Base-by-base conservation (phyloP, 2,113 vertebrate species). In the Amphiprion percula region DNA sequence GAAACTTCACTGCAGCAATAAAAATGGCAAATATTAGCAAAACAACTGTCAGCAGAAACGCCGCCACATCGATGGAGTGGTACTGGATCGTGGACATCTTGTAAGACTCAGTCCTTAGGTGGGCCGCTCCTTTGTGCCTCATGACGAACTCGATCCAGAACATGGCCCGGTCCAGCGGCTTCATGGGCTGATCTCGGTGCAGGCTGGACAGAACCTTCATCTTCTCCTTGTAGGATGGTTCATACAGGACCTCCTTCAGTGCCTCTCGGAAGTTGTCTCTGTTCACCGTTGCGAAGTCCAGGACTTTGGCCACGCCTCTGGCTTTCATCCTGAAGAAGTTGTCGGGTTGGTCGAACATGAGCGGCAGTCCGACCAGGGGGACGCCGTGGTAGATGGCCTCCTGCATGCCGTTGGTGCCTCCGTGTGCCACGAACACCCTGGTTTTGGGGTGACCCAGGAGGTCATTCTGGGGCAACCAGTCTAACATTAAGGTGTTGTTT, bases 81-180 rank as follows among this genome's bases (percentile, higher is more conserved):
- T 92, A 92, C 82, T 93, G 88, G 55, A 92, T 62, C 0, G 0
- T 52, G 7, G 86, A 86, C 90, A 93, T 90, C 84, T 90, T 92
- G 78, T 88, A 92, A 14, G 90, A 91, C 52, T 92, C 82, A 0
- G 89, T 93, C 60, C 83, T 75, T 2, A 93, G 78, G 73, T 93
- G 89, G 0, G 69, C 54, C 0, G 92, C 90, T 64, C 90, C 92
- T 72, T 91, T 91, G 85, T 93, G 84, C 64, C 90, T 91, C 87
- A 93, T 92, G 62, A 92, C 88, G 26, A 90, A 93, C 88, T 93
- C 92, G 5, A 93, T 91, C 92, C 92, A 93, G 78, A 92, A 93
- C 24, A 92, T 84, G 59, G 92, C 92, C 0, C 17, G 68, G 53
- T 90, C 87, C 83, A 92, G n/a, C 0, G 91, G 87, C 50, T 88